These are phyloP conservation scores for Neocrepidodera transversa DNA, from an alignment of 2,888 invertebrate species.

Conservation along the genomic window DNA sequence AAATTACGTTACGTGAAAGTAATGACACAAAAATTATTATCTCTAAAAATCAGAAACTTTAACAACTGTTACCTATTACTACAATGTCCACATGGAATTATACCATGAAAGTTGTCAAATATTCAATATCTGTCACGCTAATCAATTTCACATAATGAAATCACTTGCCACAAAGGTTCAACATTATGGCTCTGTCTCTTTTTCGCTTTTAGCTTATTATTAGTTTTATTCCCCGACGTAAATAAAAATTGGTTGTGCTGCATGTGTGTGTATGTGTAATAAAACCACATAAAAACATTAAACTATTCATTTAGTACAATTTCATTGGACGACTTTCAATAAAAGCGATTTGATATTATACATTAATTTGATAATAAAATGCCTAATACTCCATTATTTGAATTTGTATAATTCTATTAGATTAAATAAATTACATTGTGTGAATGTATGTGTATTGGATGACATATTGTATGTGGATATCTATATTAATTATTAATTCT, in stretches of 20 bases:
- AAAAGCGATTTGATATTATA: constrained; percentile 32
- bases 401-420: constrained; percentile 20
- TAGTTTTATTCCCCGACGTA: constrained; percentile 19
- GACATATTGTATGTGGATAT: too few relatives aligned
- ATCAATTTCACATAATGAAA: constrained; percentile 45
- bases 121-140: constrained; percentile 52
- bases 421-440: constrained; percentile 17
- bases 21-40: constrained; percentile 35
- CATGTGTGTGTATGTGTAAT: constrained; percentile 37
- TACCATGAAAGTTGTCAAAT: constrained; percentile 47
- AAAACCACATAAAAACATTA: constrained; percentile 36
- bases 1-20: constrained; percentile 33
- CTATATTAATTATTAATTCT: too few relatives aligned
- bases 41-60: constrained; percentile 44
- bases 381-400: constrained; percentile 23
- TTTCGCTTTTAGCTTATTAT: constrained; percentile 13
- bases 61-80: constrained; percentile 47
- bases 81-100: constrained; percentile 46
- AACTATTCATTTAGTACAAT: constrained; percentile 35
- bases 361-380: constrained; percentile 34
- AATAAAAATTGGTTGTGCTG: constrained; percentile 22
- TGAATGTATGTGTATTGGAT: constrained; percentile 1
- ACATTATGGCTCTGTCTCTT: constrained; percentile 22
- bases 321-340: constrained; percentile 29
- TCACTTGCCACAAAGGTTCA: constrained; percentile 39